Percentiles rank a stretch among this genome's conserved stretches.
phyloP scores from a whole-genome alignment of 30 jellyfish, hydroid and myxozoan genomes.

The Hydractinia symbiolongicarpus region DNA sequence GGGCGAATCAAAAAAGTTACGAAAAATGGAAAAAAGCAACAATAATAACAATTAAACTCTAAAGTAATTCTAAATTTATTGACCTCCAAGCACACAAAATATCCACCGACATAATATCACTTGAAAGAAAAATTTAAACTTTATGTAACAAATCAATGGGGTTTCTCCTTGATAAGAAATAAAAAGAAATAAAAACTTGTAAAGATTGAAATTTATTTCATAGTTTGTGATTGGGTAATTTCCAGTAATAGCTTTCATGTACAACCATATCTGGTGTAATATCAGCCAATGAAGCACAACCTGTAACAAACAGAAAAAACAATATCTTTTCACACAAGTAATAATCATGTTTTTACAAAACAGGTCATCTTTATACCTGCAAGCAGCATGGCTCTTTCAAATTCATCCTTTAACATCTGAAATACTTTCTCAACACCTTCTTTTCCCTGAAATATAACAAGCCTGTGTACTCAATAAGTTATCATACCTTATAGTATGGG shows the following conservation, averaged over 20 bases:
- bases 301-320: slow-evolving; percentile 8
- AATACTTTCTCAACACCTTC: slow-evolving; percentile 74
- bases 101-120: too few species aligned
- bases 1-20: too few species aligned
- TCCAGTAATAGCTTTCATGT: slow-evolving; percentile 50
- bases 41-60: too few species aligned
- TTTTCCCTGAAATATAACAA: slow-evolving; percentile 57
- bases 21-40: too few species aligned
- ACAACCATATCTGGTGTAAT: slow-evolving; percentile 53
- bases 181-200: background rate
- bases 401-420: slow-evolving; percentile 42
- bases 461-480: too few species aligned
- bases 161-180: background rate
- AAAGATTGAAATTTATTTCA: background rate
- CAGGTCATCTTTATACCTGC: slow-evolving; percentile 36
- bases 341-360: background rate
- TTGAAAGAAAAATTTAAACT: too few species aligned
- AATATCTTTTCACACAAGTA: background rate
- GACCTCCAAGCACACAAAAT: too few species aligned
- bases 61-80: too few species aligned
- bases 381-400: slow-evolving; percentile 55
- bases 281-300: slow-evolving; percentile 43
- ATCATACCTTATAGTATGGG: too few species aligned
- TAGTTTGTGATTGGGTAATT: slow-evolving; percentile 1
- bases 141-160: too few species aligned